Evolutionary conservation across 2,888 invertebrate genomes (phyloP), one percentile per base, ranked within the genome.

Genomic region (Apamea sordens): DNA sequence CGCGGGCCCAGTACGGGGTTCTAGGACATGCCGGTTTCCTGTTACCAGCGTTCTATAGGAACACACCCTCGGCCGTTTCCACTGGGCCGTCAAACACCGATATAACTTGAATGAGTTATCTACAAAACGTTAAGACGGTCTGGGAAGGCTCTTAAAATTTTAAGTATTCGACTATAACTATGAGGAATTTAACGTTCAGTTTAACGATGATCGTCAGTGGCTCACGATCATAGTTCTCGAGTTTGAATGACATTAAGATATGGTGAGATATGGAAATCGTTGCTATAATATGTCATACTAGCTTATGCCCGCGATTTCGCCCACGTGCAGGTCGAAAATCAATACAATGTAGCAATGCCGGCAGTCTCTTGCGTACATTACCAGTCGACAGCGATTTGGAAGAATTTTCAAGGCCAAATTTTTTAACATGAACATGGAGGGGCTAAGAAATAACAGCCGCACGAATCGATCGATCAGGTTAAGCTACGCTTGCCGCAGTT

Each of bases 141-240:
- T 67, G 70, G 68, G 47, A 65, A 0, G 61, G 73, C 50, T 71
- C 77, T 84, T 64, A 82, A 86, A 80, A 61, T 81, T 74, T 73
- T 82, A 64, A 56, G 86, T 73, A 79, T 83, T 78, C 32, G 64
- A 74, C 79, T 80, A 73, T 74, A 80, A 79, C 75, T 70, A 32
- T 67, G 11, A 50, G 59, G 76, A 80, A 64, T 82, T 82, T 87
- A 78, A 86, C 69, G 80, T 74, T 79, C 47, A 24, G 61, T 76
- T 82, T 88, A 84, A 84, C 71, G 81, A 80, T 63, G 28, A 50
- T 69, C 59, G 47, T 56, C 72, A 73, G 24, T 61, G 61, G 71
- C 36, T 50, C 44, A 73, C 73, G 32, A 63, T 59, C 21, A 32
- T 64, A 71, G 73, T 61, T 80, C 56, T 56, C 13, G 6, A 79